phyloP scores from a whole-genome alignment of 2,113 vertebrate genomes.

The Channa argus region DNA sequence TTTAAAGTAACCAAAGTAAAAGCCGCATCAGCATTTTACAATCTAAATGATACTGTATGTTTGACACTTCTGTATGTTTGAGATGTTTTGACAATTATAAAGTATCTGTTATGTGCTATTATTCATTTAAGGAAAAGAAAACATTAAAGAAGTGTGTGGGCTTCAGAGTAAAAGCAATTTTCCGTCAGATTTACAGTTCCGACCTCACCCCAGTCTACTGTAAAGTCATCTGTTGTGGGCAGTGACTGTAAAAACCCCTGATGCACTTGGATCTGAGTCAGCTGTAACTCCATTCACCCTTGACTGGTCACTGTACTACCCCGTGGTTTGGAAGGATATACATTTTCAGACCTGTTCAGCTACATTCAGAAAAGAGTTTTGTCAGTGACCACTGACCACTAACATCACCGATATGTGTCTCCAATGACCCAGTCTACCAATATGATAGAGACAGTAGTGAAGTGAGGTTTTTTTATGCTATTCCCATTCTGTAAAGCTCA shows the following conservation, averaged over 20 bases:
- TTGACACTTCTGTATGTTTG: no score
- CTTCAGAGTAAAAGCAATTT: no score
- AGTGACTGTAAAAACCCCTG: conserved; percentile 40
- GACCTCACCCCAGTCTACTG: conserved; percentile 5
- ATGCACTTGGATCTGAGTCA: conserved; percentile 41
- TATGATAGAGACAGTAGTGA: background rate
- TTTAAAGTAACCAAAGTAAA: no score
- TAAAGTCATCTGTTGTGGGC: conserved; percentile 27
- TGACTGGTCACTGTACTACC: conserved; percentile 54
- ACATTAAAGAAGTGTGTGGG: no score
- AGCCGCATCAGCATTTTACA: no score
- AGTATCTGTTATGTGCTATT: no score
- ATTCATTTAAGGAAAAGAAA: no score
- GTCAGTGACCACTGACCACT: conserved; percentile 55
- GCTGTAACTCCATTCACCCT: conserved; percentile 20
- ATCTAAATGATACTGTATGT: no score
- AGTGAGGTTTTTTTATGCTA: background rate
- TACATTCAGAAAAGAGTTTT: conserved; percentile 12
- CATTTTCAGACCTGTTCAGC: conserved; percentile 6
- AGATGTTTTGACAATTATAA: no score
- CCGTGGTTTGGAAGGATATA: conserved; percentile 49
- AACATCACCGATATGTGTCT: background rate
- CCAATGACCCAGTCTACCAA: background rate
- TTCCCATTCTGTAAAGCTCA: background rate
- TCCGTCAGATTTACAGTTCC: background rate